Evolutionary conservation across 2,113 vertebrate genomes (phyloP), one percentile per base, ranked within the genome.

Genomic region (Phylloscopus trochiloides): DNA sequence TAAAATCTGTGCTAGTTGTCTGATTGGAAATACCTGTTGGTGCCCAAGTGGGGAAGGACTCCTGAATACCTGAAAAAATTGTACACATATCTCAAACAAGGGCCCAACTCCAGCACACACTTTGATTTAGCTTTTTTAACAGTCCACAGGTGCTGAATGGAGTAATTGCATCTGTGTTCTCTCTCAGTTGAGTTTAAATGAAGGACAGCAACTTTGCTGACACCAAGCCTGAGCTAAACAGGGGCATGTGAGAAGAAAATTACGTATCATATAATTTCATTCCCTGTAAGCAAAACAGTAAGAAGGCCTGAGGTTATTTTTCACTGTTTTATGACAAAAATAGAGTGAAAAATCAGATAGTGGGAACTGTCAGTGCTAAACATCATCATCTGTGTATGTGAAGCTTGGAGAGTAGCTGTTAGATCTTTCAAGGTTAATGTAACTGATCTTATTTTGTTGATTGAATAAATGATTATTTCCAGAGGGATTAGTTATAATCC

Each of bases 401-500:
- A 88, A 86, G 55, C 38, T 54, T 66, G 55, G 47, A 66, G 63
- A 83, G 40, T 18, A 71, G 38, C 40, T 91, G 32, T 38, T 70
- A 75, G 75, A 67, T 77, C 59, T 84, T 88, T 67, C 86, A 90
- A 92, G 92, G 88, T 94, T 95, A 94, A 88, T 86, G 52, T 84
- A 80, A 86, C 76, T 86, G 88, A 62, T 95, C 43, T 63, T 75
- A 84, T 81, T 91, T 72, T 52, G 84, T 86, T 96, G 95, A 90
- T 72, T 93, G 95, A 95, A 96, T 93, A 92, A 95, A 91, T 93
- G 2, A 96, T 96, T 79, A 92, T 95, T 97, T 97, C 86, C 92
- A 81, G 79, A 84, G 81, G 68, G 77, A 92, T 80, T 94, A 80
- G 84, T 95, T 94, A 73, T 94, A 97, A 97, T 86, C 31, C 76